Conservation (phyloP, 2,797 vertebrate genomes). For the Gobio occitaniae region DNA sequence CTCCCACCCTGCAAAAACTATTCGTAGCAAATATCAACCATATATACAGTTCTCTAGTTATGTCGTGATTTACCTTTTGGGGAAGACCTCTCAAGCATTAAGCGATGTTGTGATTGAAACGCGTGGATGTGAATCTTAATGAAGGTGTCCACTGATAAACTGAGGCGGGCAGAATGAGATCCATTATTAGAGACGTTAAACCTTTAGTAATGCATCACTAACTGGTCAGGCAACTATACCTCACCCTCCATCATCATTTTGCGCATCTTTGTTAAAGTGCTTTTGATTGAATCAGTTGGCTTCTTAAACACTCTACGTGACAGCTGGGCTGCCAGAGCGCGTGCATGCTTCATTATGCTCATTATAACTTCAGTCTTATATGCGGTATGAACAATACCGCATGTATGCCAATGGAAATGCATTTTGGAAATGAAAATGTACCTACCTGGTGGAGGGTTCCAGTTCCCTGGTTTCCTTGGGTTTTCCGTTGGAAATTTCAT, state of each 20-base stretch:
- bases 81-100: constrained; percentile 16
- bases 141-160: constrained; percentile 20
- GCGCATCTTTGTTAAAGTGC: constrained; percentile 18
- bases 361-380: constrained; percentile 29
- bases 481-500: constrained; percentile 82
- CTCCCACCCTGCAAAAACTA: background rate
- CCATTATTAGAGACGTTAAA: background rate
- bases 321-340: background rate
- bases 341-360: constrained; percentile 4
- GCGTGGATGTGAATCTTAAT: constrained; percentile 38
- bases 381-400: background rate
- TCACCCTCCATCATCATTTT: background rate
- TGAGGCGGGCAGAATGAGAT: background rate
- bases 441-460: constrained; percentile 75
- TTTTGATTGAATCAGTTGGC: constrained; percentile 14
- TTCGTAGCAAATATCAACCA: background rate
- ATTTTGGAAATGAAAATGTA: constrained; percentile 2
- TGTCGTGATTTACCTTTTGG: constrained; percentile 19
- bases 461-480: constrained; percentile 75
- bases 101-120: constrained; percentile 19
- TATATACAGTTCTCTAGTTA: background rate
- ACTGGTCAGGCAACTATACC: constrained; percentile 13
- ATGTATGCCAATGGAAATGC: background rate
- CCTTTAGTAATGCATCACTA: background rate
- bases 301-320: background rate